These are phyloP conservation scores for Oreochromis mossambicus DNA, from an alignment of 2,797 vertebrate genomes.

Conservation along the genomic window DNA sequence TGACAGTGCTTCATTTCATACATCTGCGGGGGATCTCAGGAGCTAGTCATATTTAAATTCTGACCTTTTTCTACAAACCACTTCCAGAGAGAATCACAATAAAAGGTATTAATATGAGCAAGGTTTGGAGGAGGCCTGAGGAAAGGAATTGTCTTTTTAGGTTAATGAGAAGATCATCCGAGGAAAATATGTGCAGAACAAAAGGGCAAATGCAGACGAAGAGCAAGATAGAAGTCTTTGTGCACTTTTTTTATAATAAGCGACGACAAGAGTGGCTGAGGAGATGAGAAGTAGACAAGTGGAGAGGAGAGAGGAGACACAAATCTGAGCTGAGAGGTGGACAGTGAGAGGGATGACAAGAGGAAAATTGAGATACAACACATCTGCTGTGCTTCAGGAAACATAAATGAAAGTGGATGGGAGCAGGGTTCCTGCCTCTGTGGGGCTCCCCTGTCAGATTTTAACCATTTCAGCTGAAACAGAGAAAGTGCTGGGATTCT, in stretches of 20 bases:
- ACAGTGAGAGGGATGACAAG: neutral
- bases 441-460: neutral
- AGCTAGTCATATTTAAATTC: neutral
- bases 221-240: neutral
- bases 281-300: neutral
- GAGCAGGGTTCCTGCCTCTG: neutral
- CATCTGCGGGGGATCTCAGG: neutral
- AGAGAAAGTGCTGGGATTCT: neutral
- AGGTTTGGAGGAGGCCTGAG: neutral
- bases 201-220: neutral
- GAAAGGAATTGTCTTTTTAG: neutral
- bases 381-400: conserved; percentile 23
- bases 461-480: neutral
- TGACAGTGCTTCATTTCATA: neutral
- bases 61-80: neutral
- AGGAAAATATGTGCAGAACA: neutral
- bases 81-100: neutral
- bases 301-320: neutral
- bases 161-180: neutral
- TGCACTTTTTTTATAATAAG: neutral
- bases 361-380: conserved; percentile 4
- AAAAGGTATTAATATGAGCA: neutral
- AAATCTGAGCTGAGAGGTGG: neutral
- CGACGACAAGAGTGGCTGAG: neutral
- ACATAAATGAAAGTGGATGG: conserved; percentile 15